Percentiles rank a stretch among this genome's conserved stretches.
Conservation (phyloP, 2,113 vertebrate genomes). For the Isichthys henryi region DNA sequence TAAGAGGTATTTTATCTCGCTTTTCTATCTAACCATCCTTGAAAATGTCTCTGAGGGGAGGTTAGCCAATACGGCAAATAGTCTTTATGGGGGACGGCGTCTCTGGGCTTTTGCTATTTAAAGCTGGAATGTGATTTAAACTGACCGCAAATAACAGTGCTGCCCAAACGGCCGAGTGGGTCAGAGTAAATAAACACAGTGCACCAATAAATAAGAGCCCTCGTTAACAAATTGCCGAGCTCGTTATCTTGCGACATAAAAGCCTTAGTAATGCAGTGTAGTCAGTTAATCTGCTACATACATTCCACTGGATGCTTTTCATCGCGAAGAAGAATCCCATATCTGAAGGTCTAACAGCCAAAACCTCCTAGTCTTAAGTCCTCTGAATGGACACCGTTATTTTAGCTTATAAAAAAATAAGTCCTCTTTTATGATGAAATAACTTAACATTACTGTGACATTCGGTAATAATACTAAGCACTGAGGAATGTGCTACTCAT, state of each 20-base stretch:
- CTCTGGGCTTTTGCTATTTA: neutral
- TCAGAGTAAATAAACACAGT: neutral
- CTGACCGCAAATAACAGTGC: neutral
- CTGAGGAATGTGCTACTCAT: conserved; percentile 27
- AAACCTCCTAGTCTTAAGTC: neutral
- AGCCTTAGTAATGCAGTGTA: neutral
- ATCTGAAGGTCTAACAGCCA: neutral
- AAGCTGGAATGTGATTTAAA: conserved; percentile 10
- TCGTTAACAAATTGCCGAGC: conserved; percentile 1
- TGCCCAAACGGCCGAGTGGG: neutral
- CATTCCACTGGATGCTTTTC: neutral
- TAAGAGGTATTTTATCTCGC: conserved; percentile 29
- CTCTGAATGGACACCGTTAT: neutral
- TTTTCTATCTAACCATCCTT: conserved; percentile 22
- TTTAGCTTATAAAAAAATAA: neutral
- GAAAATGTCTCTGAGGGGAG: conserved; percentile 14
- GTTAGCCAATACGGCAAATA: conserved; percentile 16
- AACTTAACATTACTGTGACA: neutral
- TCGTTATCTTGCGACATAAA: neutral
- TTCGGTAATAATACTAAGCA: neutral
- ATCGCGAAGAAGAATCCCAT: neutral
- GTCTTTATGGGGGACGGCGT: neutral
- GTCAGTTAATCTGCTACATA: neutral
- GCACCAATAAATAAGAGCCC: conserved; percentile 11
- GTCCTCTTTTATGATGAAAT: neutral